phyloP scores from a whole-genome alignment of 2,113 vertebrate species.

The Phaethornis superciliosus region DNA sequence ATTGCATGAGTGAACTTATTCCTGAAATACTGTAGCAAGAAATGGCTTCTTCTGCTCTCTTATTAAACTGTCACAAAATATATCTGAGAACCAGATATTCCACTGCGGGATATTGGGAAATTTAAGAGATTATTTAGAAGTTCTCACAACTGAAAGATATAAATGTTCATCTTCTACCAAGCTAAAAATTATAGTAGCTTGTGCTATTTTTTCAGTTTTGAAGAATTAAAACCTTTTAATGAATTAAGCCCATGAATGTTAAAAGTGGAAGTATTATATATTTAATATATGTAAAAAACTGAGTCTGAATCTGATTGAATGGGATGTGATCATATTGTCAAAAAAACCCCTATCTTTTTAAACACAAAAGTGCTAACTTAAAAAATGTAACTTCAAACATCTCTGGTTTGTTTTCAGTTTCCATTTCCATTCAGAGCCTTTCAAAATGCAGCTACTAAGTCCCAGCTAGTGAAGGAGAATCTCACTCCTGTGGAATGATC shows the following conservation, averaged over 20 bases:
- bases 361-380: background rate
- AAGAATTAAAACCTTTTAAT: background rate
- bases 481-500: background rate
- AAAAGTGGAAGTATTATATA: background rate
- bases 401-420: background rate
- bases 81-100: slow-evolving; percentile 50
- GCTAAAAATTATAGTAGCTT: background rate
- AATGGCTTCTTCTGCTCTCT: background rate
- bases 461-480: background rate
- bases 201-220: background rate
- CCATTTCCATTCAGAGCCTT: background rate
- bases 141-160: background rate
- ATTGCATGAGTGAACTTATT: slow-evolving; percentile 36
- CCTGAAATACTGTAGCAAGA: slow-evolving; percentile 45
- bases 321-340: background rate
- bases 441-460: background rate
- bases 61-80: slow-evolving; percentile 31
- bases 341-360: background rate
- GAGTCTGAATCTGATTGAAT: background rate
- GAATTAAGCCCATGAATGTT: background rate
- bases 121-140: background rate
- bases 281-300: background rate
- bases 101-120: background rate
- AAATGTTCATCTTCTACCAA: background rate
- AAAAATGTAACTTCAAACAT: background rate